Evolutionary conservation across 2,113 vertebrate species (phyloP).

Genomic region (Polypterus bichir): DNA sequence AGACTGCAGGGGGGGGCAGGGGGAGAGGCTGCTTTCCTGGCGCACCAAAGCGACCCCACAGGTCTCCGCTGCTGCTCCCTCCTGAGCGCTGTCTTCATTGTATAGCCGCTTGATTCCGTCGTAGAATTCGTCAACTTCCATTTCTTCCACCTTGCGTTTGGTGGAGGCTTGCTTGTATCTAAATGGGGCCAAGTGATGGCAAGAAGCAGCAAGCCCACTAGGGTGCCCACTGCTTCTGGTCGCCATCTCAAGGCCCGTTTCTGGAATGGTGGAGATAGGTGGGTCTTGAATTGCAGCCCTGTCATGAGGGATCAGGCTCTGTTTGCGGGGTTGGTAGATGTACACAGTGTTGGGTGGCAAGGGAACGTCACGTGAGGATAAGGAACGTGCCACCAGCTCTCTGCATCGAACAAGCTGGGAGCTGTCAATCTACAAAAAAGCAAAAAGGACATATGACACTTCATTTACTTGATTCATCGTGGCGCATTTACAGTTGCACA

Average conservation of each 20-base stretch:
- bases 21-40: conserved; percentile 61
- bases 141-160: conserved; percentile 93
- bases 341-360: conserved; percentile 85
- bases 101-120: conserved; percentile 91
- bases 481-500: too few species aligned
- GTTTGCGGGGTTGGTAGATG: conserved; percentile 83
- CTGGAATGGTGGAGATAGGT: conserved; percentile 51
- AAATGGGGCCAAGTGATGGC: conserved; percentile 39
- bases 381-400: conserved; percentile 76
- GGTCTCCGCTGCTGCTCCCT: conserved; percentile 41
- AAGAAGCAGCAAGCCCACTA: conserved; percentile 26
- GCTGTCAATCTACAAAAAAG: conserved; percentile 64
- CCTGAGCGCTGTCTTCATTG: conserved; percentile 69
- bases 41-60: conserved; percentile 40
- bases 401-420: conserved; percentile 81
- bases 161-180: conserved; percentile 63
- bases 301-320: conserved; percentile 52
- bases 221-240: neutral
- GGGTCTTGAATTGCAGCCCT: conserved; percentile 44
- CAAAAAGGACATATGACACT: neutral
- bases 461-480: too few species aligned
- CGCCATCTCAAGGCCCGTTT: conserved; percentile 29
- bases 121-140: conserved; percentile 94
- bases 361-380: conserved; percentile 69
- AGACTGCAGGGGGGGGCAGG: conserved; percentile 79